phyloP scores from a whole-genome alignment of 2,113 vertebrate species.

The Scolopax mira region DNA sequence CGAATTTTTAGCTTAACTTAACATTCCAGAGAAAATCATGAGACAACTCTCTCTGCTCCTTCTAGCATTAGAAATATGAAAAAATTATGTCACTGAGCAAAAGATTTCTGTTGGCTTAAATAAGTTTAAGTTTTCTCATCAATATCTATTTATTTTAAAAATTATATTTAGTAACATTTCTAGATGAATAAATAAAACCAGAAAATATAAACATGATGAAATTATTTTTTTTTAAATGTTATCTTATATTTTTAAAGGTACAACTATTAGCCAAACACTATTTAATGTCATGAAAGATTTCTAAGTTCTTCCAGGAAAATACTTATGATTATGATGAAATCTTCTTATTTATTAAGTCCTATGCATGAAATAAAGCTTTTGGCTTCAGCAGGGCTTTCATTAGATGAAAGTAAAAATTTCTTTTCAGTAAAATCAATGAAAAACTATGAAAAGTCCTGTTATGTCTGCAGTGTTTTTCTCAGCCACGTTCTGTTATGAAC shows the following conservation, averaged over 20 bases:
- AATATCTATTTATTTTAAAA: neutral
- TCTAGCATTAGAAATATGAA: neutral
- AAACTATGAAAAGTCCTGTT: neutral
- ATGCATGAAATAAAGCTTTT: neutral
- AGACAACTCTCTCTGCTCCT: neutral
- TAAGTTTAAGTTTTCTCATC: neutral
- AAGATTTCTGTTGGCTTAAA: neutral
- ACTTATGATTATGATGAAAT: neutral
- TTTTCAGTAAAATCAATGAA: neutral
- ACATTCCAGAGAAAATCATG: neutral
- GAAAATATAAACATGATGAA: neutral
- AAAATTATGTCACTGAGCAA: rapidly evolving
- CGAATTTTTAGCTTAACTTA: neutral
- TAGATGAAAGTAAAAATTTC: neutral
- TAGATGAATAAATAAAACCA: neutral
- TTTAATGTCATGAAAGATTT: neutral
- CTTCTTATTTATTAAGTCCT: neutral
- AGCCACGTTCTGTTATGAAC: neutral
- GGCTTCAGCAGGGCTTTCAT: neutral
- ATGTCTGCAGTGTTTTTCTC: neutral
- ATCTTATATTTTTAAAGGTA: neutral
- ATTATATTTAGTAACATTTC: neutral
- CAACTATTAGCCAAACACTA: neutral
- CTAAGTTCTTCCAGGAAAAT: neutral
- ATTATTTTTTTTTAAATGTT: neutral